These are phyloP conservation scores for Oreonectes daqikongensis DNA, from an alignment of 2,797 vertebrate species.

Conservation along the genomic window DNA sequence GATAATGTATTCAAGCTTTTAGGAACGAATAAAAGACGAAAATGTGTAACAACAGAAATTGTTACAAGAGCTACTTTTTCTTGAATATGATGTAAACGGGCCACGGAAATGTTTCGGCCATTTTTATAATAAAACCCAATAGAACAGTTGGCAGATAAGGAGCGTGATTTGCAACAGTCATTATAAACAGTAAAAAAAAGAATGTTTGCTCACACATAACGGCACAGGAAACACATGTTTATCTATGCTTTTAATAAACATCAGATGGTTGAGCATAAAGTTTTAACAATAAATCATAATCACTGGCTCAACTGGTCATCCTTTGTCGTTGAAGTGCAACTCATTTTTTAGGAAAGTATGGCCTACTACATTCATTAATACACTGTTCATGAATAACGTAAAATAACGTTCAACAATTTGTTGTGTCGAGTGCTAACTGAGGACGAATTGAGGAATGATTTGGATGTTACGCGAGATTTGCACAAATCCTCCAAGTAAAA, in stretches of 20 bases:
- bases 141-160: background rate
- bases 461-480: background rate
- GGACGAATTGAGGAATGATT: background rate
- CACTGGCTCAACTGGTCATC: background rate
- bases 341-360: background rate
- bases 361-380: background rate
- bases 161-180: conserved; percentile 1
- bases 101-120: background rate
- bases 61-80: too few species aligned
- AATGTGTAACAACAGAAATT: too few species aligned
- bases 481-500: conserved; percentile 1
- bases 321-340: conserved; percentile 1
- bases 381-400: background rate
- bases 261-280: background rate
- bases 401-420: background rate
- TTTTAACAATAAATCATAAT: background rate
- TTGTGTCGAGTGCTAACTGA: background rate
- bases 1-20: background rate
- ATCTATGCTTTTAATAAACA: background rate
- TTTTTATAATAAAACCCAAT: background rate
- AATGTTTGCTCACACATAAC: conserved; percentile 12
- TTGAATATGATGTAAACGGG: conserved; percentile 11
- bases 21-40: background rate
- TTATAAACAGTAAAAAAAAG: conserved; percentile 24
- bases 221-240: background rate